Percentiles rank a stretch among this genome's conserved stretches.
These are phyloP conservation scores for Anser brachyrhynchus DNA, from an alignment of 2,113 vertebrate genomes.

Conservation along the genomic window DNA sequence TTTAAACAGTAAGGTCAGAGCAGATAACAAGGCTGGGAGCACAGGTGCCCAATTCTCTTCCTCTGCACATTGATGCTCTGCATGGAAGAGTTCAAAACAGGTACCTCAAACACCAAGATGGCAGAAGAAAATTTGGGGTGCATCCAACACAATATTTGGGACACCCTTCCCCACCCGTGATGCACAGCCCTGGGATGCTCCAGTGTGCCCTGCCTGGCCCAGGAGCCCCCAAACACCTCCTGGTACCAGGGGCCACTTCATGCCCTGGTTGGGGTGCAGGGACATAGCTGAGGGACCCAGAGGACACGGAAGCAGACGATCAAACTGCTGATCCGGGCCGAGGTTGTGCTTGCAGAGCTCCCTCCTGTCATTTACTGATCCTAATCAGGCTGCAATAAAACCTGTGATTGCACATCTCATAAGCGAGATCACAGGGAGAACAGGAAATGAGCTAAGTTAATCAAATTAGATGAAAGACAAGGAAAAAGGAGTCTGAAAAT, in stretches of 20 bases:
- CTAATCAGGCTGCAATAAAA: constrained; percentile 15
- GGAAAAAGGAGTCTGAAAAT: constrained; percentile 26
- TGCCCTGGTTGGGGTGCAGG: accelerated
- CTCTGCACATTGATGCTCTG: not conserved
- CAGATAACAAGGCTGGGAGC: not conserved
- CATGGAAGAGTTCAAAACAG: accelerated
- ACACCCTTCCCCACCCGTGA: not conserved
- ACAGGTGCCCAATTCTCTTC: not conserved
- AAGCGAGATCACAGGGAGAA: constrained; percentile 20
- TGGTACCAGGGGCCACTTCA: not conserved
- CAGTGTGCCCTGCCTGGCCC: not conserved
- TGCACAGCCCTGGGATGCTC: not conserved
- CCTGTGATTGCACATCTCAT: constrained; percentile 31
- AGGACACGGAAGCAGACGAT: accelerated
- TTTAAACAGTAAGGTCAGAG: constrained; percentile 18
- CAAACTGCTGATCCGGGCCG: not conserved
- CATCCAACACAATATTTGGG: accelerated
- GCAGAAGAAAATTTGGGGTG: not conserved
- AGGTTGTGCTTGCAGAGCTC: not conserved
- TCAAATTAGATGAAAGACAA: constrained; percentile 49
- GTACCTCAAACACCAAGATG: not conserved
- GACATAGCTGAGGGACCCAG: accelerated
- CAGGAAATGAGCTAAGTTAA: constrained; percentile 58
- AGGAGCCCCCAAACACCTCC: not conserved
- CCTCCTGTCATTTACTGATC: constrained; percentile 21